Percentiles rank a stretch among this genome's conserved stretches.
phyloP scores from a whole-genome alignment of 37 sponge, comb jelly and placozoan species.

The Diacarnus erythraeanus region DNA sequence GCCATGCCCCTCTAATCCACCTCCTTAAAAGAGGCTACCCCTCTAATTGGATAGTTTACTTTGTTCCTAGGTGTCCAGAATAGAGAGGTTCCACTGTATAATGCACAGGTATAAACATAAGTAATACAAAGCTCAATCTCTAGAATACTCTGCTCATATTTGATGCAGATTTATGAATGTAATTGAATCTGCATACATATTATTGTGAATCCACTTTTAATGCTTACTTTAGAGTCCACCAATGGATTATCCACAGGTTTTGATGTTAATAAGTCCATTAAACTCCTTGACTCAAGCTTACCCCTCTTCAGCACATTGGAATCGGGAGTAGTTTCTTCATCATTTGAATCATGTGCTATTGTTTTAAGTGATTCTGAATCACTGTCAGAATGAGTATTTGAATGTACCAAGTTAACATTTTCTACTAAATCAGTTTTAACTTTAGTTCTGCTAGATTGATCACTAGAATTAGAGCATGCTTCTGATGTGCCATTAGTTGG shows the following conservation, averaged over 20 bases:
- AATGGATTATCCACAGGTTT: background rate
- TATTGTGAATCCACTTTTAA: background rate
- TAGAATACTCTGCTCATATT: too few relatives aligned
- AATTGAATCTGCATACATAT: constrained; percentile 2
- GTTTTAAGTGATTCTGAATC: background rate
- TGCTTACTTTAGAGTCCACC: background rate
- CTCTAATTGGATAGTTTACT: too few relatives aligned
- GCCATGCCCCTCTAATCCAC: too few relatives aligned
- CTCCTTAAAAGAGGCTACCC: too few relatives aligned
- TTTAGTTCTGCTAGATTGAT: background rate
- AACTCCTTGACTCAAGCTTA: background rate
- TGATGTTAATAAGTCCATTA: background rate
- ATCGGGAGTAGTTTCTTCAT: too few relatives aligned
- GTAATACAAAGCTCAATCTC: too few relatives aligned
- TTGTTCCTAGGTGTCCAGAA: too few relatives aligned
- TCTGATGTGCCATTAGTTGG: background rate
- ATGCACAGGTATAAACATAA: too few relatives aligned
- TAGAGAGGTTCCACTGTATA: too few relatives aligned
- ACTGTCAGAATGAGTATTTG: background rate
- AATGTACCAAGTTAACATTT: too few relatives aligned
- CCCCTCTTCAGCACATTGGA: too few relatives aligned
- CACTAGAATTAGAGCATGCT: background rate
- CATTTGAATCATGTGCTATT: too few relatives aligned
- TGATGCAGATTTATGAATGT: constrained; percentile 4
- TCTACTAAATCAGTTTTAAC: background rate